Conservation (phyloP, 1,140 invertebrate genomes). For the Hylaeus volcanicus region DNA sequence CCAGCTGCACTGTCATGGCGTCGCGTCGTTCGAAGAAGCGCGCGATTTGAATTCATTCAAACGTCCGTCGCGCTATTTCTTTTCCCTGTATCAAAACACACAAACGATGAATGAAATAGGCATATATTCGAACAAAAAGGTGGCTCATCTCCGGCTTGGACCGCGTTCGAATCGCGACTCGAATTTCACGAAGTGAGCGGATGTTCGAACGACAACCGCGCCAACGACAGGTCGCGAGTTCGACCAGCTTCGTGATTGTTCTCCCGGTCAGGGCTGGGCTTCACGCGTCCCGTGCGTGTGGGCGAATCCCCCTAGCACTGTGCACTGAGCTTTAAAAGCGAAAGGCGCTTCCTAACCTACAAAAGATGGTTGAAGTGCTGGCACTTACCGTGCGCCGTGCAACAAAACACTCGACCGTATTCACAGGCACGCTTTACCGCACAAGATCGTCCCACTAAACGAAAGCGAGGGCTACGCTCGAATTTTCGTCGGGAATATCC, state of each 20-base stretch:
- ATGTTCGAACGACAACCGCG: neutral
- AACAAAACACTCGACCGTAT: constrained; percentile 23
- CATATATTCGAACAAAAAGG: too few species aligned
- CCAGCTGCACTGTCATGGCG: constrained; percentile 38
- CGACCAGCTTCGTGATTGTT: neutral
- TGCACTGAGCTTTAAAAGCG: constrained; percentile 32
- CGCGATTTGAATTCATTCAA: constrained; percentile 20
- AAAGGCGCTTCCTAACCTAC: constrained; percentile 58
- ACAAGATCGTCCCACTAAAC: constrained; percentile 19
- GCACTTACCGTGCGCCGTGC: constrained; percentile 34
- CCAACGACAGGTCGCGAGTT: neutral
- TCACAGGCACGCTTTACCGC: constrained; percentile 28
- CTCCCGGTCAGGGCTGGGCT: neutral
- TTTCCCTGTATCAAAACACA: too few species aligned
- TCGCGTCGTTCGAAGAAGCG: constrained; percentile 15
- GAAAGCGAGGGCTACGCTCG: neutral
- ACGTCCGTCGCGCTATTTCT: too few species aligned
- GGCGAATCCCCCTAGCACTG: neutral
- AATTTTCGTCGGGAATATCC: neutral
- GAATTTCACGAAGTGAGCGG: neutral
- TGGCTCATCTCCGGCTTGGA: too few species aligned
- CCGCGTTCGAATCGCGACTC: neutral
- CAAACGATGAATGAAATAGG: too few species aligned
- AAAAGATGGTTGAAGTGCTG: constrained; percentile 41
- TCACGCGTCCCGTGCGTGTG: constrained; percentile 2